phyloP scores from a whole-genome alignment of 2,888 invertebrate species.

The Neoaliturus tenellus region DNA sequence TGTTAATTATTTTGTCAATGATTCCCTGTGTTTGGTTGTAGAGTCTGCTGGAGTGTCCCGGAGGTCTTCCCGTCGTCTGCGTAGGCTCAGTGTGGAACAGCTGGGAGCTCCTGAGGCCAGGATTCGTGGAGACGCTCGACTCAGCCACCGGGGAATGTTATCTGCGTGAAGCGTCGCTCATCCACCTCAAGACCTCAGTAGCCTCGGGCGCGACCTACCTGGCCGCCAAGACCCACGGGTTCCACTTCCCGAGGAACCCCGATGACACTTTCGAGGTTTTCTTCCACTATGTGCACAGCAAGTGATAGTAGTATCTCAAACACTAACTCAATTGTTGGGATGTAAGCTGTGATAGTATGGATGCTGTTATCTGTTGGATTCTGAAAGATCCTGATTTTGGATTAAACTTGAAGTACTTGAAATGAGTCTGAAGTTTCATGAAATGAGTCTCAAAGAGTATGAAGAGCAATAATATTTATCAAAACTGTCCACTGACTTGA shows the following conservation, averaged over 20 bases:
- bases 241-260: slow-evolving; percentile 81
- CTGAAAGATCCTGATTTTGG: too few relatives aligned
- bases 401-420: too few relatives aligned
- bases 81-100: slow-evolving; percentile 98
- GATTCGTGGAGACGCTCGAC: slow-evolving; percentile 78
- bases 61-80: slow-evolving; percentile 87
- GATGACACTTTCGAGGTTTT: slow-evolving; percentile 74
- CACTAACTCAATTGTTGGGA: too few relatives aligned
- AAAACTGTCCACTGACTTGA: too few relatives aligned
- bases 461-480: too few relatives aligned
- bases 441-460: too few relatives aligned
- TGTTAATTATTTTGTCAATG: too few relatives aligned
- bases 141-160: slow-evolving; percentile 69
- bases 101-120: slow-evolving; percentile 87
- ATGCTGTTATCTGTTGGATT: too few relatives aligned
- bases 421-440: too few relatives aligned
- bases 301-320: too few relatives aligned
- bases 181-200: slow-evolving; percentile 83
- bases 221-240: slow-evolving; percentile 83
- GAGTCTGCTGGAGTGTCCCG: slow-evolving; percentile 74
- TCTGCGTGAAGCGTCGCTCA: slow-evolving; percentile 76
- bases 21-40: slow-evolving; percentile 66
- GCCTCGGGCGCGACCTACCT: slow-evolving; percentile 93
- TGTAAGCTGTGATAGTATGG: too few relatives aligned
- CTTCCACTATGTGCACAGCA: slow-evolving; percentile 74